Evolutionary conservation across 2,797 vertebrate species (phyloP).

Genomic region (Lophius americanus): DNA sequence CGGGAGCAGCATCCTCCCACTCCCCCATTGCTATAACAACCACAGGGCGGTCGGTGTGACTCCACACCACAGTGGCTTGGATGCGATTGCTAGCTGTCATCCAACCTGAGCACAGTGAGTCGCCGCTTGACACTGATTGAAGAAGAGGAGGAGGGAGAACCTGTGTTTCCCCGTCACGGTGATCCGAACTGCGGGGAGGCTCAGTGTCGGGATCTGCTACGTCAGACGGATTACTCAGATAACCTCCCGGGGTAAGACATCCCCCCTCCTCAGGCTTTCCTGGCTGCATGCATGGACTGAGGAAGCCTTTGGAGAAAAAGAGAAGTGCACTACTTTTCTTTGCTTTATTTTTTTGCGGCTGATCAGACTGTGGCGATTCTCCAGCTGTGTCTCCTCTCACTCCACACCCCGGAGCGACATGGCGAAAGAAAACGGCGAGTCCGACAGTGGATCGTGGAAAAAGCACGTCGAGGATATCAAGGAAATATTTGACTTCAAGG

Average conservation of each 20-base stretch:
- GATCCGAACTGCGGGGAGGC: conserved; percentile 66
- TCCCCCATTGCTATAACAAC: conserved; percentile 63
- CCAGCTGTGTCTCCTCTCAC: conserved; percentile 31
- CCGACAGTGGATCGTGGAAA: conserved; percentile 90
- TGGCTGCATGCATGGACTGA: conserved; percentile 45
- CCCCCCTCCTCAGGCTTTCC: conserved; percentile 28
- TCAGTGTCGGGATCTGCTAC: conserved; percentile 68
- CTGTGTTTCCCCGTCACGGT: conserved; percentile 57
- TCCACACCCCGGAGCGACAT: conserved; percentile 71
- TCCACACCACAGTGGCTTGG: conserved; percentile 37
- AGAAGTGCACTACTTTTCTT: conserved; percentile 30
- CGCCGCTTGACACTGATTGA: conserved; percentile 41
- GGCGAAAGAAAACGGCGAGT: conserved; percentile 94
- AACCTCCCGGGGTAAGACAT: conserved; percentile 65
- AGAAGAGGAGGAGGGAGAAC: conserved; percentile 32
- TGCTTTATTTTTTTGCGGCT: neutral
- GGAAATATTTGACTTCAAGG: conserved; percentile 95
- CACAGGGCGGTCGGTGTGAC: conserved; percentile 55
- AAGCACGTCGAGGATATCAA: conserved; percentile 95
- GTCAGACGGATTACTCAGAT: conserved; percentile 76
- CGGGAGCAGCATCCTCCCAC: conserved; percentile 63
- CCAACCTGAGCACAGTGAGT: conserved; percentile 42
- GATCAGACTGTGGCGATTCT: conserved; percentile 46
- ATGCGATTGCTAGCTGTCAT: conserved; percentile 38
- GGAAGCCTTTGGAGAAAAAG: conserved; percentile 29